Evolutionary conservation across 1,140 invertebrate genomes (phyloP), one percentile per base, ranked within the genome.

Genomic region (Chymomyza costata): DNA sequence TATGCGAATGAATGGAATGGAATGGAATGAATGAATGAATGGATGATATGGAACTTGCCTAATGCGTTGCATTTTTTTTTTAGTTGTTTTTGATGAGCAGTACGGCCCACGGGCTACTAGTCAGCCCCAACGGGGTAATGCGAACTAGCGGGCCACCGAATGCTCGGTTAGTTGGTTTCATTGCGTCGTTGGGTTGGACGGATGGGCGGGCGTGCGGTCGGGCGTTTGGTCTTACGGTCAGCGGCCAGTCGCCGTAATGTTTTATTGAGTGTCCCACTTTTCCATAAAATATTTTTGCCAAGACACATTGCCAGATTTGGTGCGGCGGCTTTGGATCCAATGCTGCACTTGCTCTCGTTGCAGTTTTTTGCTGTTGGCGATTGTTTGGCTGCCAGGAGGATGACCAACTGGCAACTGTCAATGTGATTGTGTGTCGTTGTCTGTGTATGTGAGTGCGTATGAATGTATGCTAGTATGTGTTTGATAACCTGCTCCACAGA

Each of bases 261-360:
- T 80, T 82, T 74, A 78, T 81, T 67, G 62, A 65, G 56, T 81
- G 81, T 81, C 80, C 81, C 65, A 83, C 81, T 83, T 83, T 83
- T 83, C 81, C 81, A 83, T 83, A 69, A 83, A 83, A 63, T 83
- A 81, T 83, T 76, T 83, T 76, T 71, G 53, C 65, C 68, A 82
- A 82, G 64, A 34, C 32, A 48, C 37, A 51, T 58, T 76, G 68
- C 78, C 70, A 67, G 62, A 68, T 83, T 83, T 80, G 65, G 71
- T 53, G 15, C 32, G 31, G 14, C 39, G 14, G 30, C 25, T 53
- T n/a, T n/a, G n/a, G n/a, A n/a, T n/a, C n/a, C n/a, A n/a, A n/a
- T n/a, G 37, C 47, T 37, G 54, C 51, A 52, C 45, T 71, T 67
- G 50, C 57, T 71, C 48, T 54, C 38, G 48, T 56, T 64, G 61